Conservation (phyloP, 2,113 vertebrate genomes). For the Entelurus aequoreus region DNA sequence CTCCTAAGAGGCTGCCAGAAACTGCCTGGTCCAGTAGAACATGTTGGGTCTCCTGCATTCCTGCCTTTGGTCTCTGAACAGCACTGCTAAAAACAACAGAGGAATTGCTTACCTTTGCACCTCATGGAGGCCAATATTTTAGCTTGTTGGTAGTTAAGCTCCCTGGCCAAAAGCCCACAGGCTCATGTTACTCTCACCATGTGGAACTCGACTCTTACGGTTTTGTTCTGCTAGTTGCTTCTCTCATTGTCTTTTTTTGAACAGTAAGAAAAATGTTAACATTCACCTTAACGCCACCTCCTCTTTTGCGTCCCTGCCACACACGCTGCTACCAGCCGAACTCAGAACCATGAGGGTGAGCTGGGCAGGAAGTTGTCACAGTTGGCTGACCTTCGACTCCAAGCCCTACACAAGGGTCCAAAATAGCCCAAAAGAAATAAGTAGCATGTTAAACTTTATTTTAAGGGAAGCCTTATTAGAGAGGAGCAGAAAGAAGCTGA, state of each 20-base stretch:
- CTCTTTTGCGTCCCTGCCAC: constrained; percentile 22
- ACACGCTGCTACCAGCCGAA: constrained; percentile 15
- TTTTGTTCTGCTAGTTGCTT: constrained; percentile 4
- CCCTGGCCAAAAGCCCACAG: constrained; percentile 15
- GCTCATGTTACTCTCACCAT: constrained; percentile 53
- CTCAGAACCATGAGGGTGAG: constrained; percentile 12
- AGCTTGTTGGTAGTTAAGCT: constrained; percentile 32
- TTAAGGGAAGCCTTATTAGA: constrained; percentile 11
- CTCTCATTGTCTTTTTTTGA: neutral
- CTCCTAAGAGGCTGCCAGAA: constrained; percentile 29
- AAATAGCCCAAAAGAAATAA: constrained; percentile 40
- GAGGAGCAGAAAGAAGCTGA: neutral
- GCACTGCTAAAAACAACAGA: constrained; percentile 48
- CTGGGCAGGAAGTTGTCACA: constrained; percentile 43
- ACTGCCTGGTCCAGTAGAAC: constrained; percentile 44
- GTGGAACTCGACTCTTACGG: constrained; percentile 33
- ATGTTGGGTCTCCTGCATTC: constrained; percentile 47
- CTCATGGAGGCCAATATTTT: constrained; percentile 27
- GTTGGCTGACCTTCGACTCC: constrained; percentile 19
- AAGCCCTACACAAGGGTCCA: constrained; percentile 24
- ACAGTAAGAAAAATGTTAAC: neutral
- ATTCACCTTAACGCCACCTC: constrained; percentile 21
- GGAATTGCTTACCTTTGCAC: constrained; percentile 44
- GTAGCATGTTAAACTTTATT: constrained; percentile 13
- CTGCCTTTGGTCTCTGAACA: constrained; percentile 46